These are phyloP conservation scores for Meganola albula DNA, from an alignment of 2,888 invertebrate genomes.

Conservation along the genomic window DNA sequence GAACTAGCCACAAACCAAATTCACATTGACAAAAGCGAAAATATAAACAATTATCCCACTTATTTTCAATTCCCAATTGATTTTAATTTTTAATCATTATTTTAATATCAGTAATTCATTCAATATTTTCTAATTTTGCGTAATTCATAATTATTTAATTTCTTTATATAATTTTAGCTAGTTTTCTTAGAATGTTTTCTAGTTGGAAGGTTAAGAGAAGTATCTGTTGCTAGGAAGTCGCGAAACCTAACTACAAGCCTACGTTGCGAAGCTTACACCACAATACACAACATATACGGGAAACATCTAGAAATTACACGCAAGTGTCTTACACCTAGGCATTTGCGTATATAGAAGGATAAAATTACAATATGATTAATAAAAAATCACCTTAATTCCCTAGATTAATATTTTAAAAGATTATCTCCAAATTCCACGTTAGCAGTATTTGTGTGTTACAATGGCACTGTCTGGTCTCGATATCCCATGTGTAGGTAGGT, in stretches of 20 bases:
- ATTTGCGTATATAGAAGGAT: conserved; percentile 64
- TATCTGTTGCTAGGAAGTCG: conserved; percentile 72
- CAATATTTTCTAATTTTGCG: conserved; percentile 30
- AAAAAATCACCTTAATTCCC: conserved; percentile 69
- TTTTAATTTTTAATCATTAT: too few species aligned
- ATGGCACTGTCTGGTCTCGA: conserved; percentile 14
- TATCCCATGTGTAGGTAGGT: conserved; percentile 34
- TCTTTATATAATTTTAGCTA: conserved; percentile 53
- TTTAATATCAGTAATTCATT: too few species aligned
- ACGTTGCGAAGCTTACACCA: conserved; percentile 67
- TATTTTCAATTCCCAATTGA: too few species aligned
- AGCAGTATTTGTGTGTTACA: conserved; percentile 29
- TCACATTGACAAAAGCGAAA: conserved; percentile 52
- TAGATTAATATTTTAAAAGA: conserved; percentile 59
- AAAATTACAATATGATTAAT: conserved; percentile 68
- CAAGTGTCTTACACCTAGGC: conserved; percentile 61
- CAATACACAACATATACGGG: conserved; percentile 68
- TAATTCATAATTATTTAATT: conserved; percentile 44
- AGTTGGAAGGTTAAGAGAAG: conserved; percentile 72
- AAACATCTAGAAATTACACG: conserved; percentile 68
- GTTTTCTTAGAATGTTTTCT: conserved; percentile 50
- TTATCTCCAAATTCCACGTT: conserved; percentile 41
- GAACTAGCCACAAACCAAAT: conserved; percentile 58
- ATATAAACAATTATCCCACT: conserved; percentile 39
- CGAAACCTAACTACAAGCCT: conserved; percentile 72